These are phyloP conservation scores for Equus przewalskii DNA, from an alignment of 2,113 vertebrate genomes.

Conservation along the genomic window DNA sequence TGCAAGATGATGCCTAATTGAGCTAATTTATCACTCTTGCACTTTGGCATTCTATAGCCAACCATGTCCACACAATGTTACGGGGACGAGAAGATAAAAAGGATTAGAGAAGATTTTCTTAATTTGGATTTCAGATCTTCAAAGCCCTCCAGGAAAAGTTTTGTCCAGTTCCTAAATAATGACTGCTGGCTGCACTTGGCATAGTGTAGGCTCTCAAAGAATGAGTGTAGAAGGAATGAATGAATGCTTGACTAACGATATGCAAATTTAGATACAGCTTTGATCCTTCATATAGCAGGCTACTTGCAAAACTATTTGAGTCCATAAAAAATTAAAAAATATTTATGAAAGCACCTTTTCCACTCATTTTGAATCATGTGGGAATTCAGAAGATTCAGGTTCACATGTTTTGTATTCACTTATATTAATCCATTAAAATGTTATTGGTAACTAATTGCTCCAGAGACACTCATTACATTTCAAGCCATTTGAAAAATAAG, in stretches of 20 bases:
- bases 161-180: background rate
- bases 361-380: background rate
- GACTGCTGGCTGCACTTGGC: background rate
- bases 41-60: background rate
- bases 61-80: background rate
- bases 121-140: background rate
- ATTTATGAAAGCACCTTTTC: background rate
- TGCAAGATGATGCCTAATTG: background rate
- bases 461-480: slow-evolving; percentile 3
- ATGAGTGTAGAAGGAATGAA: background rate
- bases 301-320: background rate
- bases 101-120: background rate
- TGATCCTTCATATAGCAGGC: background rate
- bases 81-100: background rate
- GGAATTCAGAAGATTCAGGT: background rate
- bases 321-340: background rate
- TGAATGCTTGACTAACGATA: background rate
- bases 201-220: background rate
- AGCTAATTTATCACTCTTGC: background rate
- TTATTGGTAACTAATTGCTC: slow-evolving; percentile 12
- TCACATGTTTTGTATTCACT: background rate
- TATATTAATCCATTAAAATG: slow-evolving; percentile 31
- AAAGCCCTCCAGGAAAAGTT: background rate
- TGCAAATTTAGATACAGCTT: background rate
- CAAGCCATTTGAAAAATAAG: slow-evolving; percentile 56